phyloP scores from a whole-genome alignment of 2,888 invertebrate species.

The Argyresthia albistria region DNA sequence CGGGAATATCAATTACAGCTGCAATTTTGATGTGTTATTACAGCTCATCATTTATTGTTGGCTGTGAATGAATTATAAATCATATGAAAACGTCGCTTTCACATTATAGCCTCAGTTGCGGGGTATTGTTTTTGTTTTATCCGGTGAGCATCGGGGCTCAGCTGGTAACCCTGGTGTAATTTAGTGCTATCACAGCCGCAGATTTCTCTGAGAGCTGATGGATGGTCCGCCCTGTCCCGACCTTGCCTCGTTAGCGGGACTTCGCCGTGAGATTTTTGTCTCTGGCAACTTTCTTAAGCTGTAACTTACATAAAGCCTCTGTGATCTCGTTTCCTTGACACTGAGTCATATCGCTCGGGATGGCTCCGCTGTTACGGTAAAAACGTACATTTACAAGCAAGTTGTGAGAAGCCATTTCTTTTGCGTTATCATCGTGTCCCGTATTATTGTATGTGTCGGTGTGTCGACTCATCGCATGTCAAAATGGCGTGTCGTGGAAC shows the following conservation, averaged over 20 bases:
- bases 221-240: slow-evolving; percentile 18
- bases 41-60: slow-evolving; percentile 20
- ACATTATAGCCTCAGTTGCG: slow-evolving; percentile 13
- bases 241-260: slow-evolving; percentile 33
- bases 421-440: background rate
- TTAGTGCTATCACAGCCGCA: slow-evolving; percentile 37
- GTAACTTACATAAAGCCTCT: no score
- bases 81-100: slow-evolving; percentile 47
- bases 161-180: slow-evolving; percentile 34
- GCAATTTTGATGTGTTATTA: slow-evolving; percentile 49
- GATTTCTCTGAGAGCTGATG: slow-evolving; percentile 32
- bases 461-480: background rate
- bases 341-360: no score
- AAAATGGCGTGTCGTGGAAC: background rate
- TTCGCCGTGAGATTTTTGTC: slow-evolving; percentile 20
- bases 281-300: slow-evolving; percentile 15
- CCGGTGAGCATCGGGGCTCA: slow-evolving; percentile 8
- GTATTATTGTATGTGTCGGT: background rate
- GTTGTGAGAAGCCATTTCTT: background rate
- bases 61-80: slow-evolving; percentile 46
- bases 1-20: slow-evolving; percentile 39
- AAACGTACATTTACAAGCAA: no score
- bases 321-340: no score
- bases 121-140: slow-evolving; percentile 2
- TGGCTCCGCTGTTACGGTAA: no score